Base-by-base conservation (phyloP, 2,113 vertebrate species). In the Hippoglossus stenolepis region DNA sequence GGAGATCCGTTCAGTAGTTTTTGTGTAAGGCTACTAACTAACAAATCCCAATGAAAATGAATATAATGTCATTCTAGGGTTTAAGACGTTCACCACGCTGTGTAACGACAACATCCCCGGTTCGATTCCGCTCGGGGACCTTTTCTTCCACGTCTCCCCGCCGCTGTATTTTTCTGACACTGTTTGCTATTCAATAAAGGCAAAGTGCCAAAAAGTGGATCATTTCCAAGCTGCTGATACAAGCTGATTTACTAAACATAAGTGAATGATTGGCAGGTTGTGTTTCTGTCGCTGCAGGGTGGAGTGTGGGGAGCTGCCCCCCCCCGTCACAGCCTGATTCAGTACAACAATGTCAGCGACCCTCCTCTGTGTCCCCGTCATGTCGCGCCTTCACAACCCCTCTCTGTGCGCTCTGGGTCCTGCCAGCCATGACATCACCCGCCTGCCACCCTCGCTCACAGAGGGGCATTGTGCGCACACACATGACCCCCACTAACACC, bases 361-460 rank as follows among this genome's bases (percentile, higher is more conserved):
- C 35, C 65, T 86, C 68, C 56, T 80, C 71, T 80, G 77, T 77
- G 77, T 80, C 86, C 69, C 58, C 35, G 63, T 79, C 73, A 85
- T 72, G 85, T 87, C 83, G 81, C 14, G 60, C 77, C 81, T 86
- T 85, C 49, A 75, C 72, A 78, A 61, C 61, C 83, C 75, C 77
- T 64, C 85, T 75, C 75, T 64, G 88, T 43, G 65, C 70, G 67
- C 60, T 61, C 47, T 14, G 15, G 72, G 49, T 66, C 56, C 81
- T 58, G 85, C 85, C 87, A 91, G 69, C 74, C 74, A 85, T 92
- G 85, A 92, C 88, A 85, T 91, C 89, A 90, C 62, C 80, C 18
- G 40, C 40, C 83, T 59, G 59, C 79, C 80, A 65, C 58, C 75
- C 77, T 70, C 35, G 65, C 64, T 76, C 73, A 92, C 57, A 90